These are phyloP conservation scores for Megaustenia siamemsis DNA, from an alignment of 2,888 invertebrate genomes.

Conservation along the genomic window DNA sequence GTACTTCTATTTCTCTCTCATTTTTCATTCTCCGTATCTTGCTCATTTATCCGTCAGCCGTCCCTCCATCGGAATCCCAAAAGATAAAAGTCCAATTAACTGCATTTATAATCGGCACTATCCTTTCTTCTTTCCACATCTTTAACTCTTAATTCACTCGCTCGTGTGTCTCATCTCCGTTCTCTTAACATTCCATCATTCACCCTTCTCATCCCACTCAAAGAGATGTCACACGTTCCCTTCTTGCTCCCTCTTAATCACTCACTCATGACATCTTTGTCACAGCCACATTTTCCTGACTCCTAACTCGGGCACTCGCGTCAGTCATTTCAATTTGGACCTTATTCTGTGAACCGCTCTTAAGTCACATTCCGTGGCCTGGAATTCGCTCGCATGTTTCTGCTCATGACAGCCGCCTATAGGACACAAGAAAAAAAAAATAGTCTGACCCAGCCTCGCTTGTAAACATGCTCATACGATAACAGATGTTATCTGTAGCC, in stretches of 20 bases:
- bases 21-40: no score
- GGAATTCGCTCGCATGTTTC: neutral
- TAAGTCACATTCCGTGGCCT: neutral
- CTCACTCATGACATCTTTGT: slow-evolving; percentile 19
- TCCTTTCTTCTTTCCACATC: no score
- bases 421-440: neutral
- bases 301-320: neutral
- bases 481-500: neutral
- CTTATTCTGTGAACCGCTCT: neutral
- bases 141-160: no score
- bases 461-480: neutral
- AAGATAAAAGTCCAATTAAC: no score
- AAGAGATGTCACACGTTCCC: neutral
- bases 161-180: no score
- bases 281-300: slow-evolving; percentile 8
- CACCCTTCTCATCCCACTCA: neutral
- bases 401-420: neutral
- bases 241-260: slow-evolving; percentile 13
- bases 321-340: slow-evolving; percentile 31
- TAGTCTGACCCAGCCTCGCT: neutral
- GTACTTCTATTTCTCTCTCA: no score
- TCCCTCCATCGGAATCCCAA: no score
- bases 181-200: neutral
- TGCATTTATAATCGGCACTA: no score
- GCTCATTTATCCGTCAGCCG: no score